Evolutionary conservation across 1,140 invertebrate species (phyloP), one percentile per base, ranked within the genome.

Genomic region (Drosophila repletoides): DNA sequence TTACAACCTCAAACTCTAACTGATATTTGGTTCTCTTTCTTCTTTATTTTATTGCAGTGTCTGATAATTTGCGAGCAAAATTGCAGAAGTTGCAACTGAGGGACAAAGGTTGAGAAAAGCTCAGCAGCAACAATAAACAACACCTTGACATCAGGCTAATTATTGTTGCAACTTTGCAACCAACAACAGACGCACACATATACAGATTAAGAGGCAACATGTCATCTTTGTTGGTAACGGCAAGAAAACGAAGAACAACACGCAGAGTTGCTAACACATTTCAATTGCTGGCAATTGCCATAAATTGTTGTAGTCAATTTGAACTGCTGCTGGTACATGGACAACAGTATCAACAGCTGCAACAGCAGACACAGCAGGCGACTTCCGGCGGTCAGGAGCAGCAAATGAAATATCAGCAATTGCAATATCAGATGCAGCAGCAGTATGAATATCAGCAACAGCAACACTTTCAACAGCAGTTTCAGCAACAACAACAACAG

Each of bases 381-480:
- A 14, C 36, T 24, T 40, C 45, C 56, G 60, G 53, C 63, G 22
- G 40, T 3, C 69, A 72, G 31, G 76, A 81, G 41, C 75, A 79
- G 26, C 77, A 83, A 43, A 70, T 84, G 29, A 83, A 83, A 45
- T 83, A 84, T 60, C 77, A 83, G 38, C 77, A 83, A 79, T 56
- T 83, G 74, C 77, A 83, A 64, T 83, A 83, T 79, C 77, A 83
- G 67, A 79, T 83, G 77, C 77, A 83, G 28, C 79, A 84, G 58
- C 79, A 86, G 79, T 84, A 84, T 83, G 79, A 86, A 79, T 86
- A 84, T 53, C 79, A 84, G 26, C 79, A 84, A 48, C 79, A 84
- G 34, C 74, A 86, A 29, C 80, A 84, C 29, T 84, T 61, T 56
- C 79, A 84, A 29, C 79, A 86, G 38, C 79, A 84, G 38, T 84